phyloP scores from a whole-genome alignment of 2,888 invertebrate species.

The Archips crataeganus region DNA sequence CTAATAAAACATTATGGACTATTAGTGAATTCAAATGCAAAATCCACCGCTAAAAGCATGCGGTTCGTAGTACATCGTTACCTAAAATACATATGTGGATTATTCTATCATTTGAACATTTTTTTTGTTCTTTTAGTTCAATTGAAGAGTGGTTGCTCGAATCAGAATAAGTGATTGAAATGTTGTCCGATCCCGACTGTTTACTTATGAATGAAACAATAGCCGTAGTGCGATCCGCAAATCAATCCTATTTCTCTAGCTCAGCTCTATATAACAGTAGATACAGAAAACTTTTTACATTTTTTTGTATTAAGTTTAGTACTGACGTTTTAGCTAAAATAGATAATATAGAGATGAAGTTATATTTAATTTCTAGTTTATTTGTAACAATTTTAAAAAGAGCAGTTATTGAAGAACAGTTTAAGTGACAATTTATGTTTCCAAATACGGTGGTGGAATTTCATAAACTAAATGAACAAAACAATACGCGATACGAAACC shows the following conservation, averaged over 20 bases:
- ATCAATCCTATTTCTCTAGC: background rate
- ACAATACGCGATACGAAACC: too few relatives aligned
- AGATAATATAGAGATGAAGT: too few relatives aligned
- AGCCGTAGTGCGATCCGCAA: background rate
- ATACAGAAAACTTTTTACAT: background rate
- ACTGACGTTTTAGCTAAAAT: too few relatives aligned
- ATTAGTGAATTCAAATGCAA: background rate
- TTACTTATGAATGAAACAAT: background rate
- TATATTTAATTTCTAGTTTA: too few relatives aligned
- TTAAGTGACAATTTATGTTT: too few relatives aligned
- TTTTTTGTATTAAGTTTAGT: background rate
- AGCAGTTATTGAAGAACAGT: too few relatives aligned
- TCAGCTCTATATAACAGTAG: background rate
- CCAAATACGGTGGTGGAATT: too few relatives aligned
- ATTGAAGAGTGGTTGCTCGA: background rate
- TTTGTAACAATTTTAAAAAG: too few relatives aligned
- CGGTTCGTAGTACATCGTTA: background rate
- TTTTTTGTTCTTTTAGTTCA: background rate
- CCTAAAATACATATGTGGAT: background rate
- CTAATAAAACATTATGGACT: background rate
- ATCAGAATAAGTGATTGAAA: background rate
- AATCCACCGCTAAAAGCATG: background rate
- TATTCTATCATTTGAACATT: background rate
- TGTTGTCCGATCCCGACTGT: background rate
- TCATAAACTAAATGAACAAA: too few relatives aligned